These are phyloP conservation scores for Chrysotoxum bicinctum DNA, from an alignment of 2,888 invertebrate species.

Conservation along the genomic window DNA sequence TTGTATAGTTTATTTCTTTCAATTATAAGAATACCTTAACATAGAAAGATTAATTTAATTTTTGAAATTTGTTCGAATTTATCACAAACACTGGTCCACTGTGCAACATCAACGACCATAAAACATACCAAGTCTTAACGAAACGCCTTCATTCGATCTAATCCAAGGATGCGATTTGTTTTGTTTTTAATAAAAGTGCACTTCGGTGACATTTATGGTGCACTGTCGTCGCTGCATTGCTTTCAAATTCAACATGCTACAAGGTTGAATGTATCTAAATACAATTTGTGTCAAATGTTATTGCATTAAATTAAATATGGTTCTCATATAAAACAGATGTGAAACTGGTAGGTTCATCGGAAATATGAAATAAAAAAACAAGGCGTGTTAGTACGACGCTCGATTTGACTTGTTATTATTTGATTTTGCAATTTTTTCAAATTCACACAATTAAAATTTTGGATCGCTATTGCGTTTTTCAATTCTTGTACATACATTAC, in stretches of 20 bases:
- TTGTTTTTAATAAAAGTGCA: constrained; percentile 13
- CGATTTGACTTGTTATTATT: not conserved
- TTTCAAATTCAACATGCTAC: constrained; percentile 8
- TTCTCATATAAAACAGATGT: not conserved
- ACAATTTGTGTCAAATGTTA: constrained; percentile 31
- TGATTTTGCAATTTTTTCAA: no score
- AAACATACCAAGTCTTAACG: not conserved
- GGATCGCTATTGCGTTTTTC: no score
- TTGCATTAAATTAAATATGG: not conserved
- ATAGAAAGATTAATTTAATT: no score
- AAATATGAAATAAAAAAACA: not conserved
- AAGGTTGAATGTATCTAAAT: constrained; percentile 5
- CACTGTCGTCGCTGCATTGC: not conserved
- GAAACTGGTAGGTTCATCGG: not conserved
- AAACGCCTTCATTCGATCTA: not conserved
- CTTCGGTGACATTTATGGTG: constrained; percentile 38
- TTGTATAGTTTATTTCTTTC: no score
- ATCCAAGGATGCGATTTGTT: constrained; percentile 28
- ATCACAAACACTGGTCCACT: not conserved
- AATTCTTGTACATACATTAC: no score
- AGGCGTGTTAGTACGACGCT: not conserved
- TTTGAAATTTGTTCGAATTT: not conserved
- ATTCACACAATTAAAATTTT: no score
- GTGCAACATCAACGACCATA: not conserved
- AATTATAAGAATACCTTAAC: no score